Conservation (phyloP, 2,113 vertebrate species). For the Brachirus orientalis region DNA sequence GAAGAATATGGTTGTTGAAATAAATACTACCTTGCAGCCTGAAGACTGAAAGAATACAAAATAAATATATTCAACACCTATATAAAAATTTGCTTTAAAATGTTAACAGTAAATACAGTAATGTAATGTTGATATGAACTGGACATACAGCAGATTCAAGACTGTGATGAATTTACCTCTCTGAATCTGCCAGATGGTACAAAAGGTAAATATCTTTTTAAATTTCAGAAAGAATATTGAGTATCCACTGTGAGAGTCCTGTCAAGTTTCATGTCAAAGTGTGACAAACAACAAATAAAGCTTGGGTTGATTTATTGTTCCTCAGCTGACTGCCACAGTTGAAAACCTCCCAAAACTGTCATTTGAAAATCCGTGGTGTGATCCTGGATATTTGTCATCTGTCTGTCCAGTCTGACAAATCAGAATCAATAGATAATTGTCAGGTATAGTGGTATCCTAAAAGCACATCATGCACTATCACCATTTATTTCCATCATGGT, state of each 20-base stretch:
- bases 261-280: background rate
- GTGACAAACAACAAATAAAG: background rate
- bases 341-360: background rate
- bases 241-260: background rate
- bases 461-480: too few relatives aligned
- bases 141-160: too few relatives aligned
- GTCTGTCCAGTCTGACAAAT: constrained; percentile 11
- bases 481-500: too few relatives aligned
- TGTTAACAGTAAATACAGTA: too few relatives aligned
- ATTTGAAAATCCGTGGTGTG: background rate
- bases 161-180: too few relatives aligned
- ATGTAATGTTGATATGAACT: too few relatives aligned
- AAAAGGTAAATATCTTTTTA: background rate
- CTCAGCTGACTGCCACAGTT: background rate
- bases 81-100: background rate
- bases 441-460: too few relatives aligned
- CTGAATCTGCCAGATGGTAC: too few relatives aligned
- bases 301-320: background rate
- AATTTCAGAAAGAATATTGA: background rate
- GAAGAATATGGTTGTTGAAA: background rate
- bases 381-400: constrained; percentile 8
- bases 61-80: too few relatives aligned
- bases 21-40: too few relatives aligned
- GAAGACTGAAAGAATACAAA: too few relatives aligned
- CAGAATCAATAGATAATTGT: constrained; percentile 16